These are phyloP conservation scores for Xerus inauris DNA, from an alignment of 2,113 vertebrate genomes.

Conservation along the genomic window DNA sequence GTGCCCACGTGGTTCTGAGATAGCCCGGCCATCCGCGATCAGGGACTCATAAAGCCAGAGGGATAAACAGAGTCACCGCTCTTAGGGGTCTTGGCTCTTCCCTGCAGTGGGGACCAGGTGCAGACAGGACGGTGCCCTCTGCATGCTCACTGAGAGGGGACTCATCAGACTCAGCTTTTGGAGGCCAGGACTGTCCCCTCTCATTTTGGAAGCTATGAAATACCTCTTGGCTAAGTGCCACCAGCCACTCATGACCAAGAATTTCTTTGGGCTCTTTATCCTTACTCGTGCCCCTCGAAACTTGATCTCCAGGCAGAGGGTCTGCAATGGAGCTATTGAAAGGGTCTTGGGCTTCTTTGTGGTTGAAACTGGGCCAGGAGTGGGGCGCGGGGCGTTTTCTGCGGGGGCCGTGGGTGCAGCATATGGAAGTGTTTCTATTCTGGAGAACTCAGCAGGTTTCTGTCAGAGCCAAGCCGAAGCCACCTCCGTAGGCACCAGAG, in stretches of 20 bases:
- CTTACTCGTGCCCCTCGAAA: not conserved
- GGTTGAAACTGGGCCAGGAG: not conserved
- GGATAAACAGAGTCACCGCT: not conserved
- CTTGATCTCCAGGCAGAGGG: not conserved
- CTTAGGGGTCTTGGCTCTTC: not conserved
- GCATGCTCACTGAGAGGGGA: not conserved
- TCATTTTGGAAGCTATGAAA: not conserved
- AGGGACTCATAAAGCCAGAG: not conserved
- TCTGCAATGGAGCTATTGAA: not conserved
- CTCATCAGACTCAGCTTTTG: not conserved
- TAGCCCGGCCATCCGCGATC: accelerated
- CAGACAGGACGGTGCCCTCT: not conserved
- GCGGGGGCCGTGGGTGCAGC: not conserved
- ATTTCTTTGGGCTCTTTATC: not conserved
- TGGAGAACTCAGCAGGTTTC: constrained; percentile 59
- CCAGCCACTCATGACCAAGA: no score
- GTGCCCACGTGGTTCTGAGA: accelerated
- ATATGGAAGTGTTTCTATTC: constrained; percentile 48
- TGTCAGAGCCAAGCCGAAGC: constrained; percentile 21
- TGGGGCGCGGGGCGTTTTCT: not conserved
- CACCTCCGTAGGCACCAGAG: constrained; percentile 37
- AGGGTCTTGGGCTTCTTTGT: not conserved
- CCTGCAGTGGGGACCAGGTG: not conserved
- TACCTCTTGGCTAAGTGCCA: not conserved
- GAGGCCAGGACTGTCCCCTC: not conserved